Conservation (phyloP, 2,797 vertebrate genomes). For the Acestrorhynchus altus region DNA sequence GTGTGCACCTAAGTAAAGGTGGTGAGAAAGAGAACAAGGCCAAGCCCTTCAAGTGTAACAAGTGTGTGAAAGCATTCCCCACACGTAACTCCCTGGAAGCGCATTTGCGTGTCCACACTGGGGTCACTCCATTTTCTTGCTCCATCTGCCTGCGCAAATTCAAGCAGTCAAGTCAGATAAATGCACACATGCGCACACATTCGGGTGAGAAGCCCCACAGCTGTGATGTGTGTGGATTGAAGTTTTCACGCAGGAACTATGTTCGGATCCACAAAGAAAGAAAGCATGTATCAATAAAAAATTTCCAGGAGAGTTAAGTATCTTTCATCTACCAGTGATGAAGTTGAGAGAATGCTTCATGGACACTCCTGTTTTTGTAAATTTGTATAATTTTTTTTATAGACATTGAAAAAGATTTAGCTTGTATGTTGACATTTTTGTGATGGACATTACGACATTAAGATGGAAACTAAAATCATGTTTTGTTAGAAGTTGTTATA, state of each 20-base stretch:
- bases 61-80: slow-evolving; percentile 10
- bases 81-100: slow-evolving; percentile 7
- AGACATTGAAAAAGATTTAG: background rate
- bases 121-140: slow-evolving; percentile 22
- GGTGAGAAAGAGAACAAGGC: background rate
- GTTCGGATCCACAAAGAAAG: slow-evolving; percentile 30
- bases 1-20: slow-evolving; percentile 8
- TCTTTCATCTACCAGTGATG: background rate
- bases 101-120: slow-evolving; percentile 39
- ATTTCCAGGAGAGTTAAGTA: background rate
- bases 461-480: background rate
- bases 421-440: background rate
- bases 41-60: slow-evolving; percentile 4
- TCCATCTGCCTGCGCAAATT: slow-evolving; percentile 33
- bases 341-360: background rate
- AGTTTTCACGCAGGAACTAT: slow-evolving; percentile 40
- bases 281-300: background rate
- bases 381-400: background rate
- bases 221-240: slow-evolving; percentile 34
- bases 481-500: background rate
- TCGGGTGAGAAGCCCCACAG: slow-evolving; percentile 35
- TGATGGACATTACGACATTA: background rate
- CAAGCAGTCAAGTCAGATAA: slow-evolving; percentile 37
- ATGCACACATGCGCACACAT: slow-evolving; percentile 39
- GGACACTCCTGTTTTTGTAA: background rate